Evolutionary conservation across 2,113 vertebrate species (phyloP), one percentile per base, ranked within the genome.

Genomic region (Onychorhynchus coronatus): DNA sequence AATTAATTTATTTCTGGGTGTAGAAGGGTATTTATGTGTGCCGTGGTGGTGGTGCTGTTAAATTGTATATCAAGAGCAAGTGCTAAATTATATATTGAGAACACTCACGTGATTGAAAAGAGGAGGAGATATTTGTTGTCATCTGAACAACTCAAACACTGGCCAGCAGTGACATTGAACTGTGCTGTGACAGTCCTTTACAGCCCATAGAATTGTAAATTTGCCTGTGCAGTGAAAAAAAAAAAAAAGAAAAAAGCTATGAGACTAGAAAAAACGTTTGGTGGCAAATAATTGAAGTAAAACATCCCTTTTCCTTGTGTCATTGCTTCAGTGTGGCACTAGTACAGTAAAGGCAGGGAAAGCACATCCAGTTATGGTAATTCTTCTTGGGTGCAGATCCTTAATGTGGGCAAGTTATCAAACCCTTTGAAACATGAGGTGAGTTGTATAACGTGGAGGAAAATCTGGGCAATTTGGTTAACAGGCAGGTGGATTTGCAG

Each of bases 1-100:
- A 53, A 68, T 74, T 66, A 46, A 89, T 97, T 85, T 91, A 66
- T 96, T 83, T 85, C 91, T 87, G 56, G 28, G 42, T 76, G 67
- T 55, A 44, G 80, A 70, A 30, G 20, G 39, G 72, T 89, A 41
- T 93, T 95, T 91, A 62, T 70, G 24, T 71, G 50, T 81, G 75
- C 53, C 12, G 2, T 20, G 65, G 9, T 88, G 88, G 78, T 62
- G 39, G 14, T 70, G 70, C 37, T 83, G 71, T 88, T 77, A 72
- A 91, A 92, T 50, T 79, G 72, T 56, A 4, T 44, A 82, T 94
- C 52, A 71, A 61, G 71, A 88, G 15, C 49, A 39, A 92, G 88
- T 11, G 50, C 37, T 92, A 53, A 90, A 91, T 95, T 83, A 68
- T n/a, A 19, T 73, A 75, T 53, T 3, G 17, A 41, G 70, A 85